A percentile compares a stretch with the other conserved stretches of the same genome.
phyloP scores from a whole-genome alignment of 2,113 vertebrate species.

The Vidua chalybeata region DNA sequence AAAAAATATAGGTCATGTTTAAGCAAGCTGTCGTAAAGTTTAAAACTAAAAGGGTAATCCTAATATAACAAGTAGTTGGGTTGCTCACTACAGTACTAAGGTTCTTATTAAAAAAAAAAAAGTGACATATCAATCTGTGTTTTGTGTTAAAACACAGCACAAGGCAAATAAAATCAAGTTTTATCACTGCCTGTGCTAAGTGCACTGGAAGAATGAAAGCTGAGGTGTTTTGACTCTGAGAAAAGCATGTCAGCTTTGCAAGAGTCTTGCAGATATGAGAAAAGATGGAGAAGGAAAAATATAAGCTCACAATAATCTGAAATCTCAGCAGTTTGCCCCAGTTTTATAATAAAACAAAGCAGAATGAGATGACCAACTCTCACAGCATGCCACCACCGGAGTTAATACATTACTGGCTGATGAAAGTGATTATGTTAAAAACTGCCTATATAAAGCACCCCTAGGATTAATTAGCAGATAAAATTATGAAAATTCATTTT shows the following conservation, averaged over 20 bases:
- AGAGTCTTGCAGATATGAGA: neutral
- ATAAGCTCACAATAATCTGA: neutral
- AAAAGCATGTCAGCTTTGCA: neutral
- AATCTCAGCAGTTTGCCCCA: neutral
- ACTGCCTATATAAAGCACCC: neutral
- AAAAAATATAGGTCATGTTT: neutral
- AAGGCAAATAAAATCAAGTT: neutral
- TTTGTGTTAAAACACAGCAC: neutral
- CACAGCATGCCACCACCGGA: accelerated
- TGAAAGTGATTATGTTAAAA: neutral
- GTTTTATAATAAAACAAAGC: neutral
- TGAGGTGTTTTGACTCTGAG: neutral
- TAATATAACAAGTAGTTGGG: neutral
- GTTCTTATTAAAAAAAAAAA: neutral
- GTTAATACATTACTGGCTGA: neutral
- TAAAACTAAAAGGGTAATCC: neutral
- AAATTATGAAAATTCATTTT: neutral
- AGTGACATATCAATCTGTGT: neutral
- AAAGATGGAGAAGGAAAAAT: neutral
- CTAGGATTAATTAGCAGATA: neutral
- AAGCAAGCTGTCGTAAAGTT: neutral
- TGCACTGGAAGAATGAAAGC: neutral
- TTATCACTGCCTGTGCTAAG: neutral
- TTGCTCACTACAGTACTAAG: neutral
- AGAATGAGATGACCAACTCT: neutral